Conservation (phyloP, 2,113 vertebrate genomes). For the Pomatorhinus ruficollis region DNA sequence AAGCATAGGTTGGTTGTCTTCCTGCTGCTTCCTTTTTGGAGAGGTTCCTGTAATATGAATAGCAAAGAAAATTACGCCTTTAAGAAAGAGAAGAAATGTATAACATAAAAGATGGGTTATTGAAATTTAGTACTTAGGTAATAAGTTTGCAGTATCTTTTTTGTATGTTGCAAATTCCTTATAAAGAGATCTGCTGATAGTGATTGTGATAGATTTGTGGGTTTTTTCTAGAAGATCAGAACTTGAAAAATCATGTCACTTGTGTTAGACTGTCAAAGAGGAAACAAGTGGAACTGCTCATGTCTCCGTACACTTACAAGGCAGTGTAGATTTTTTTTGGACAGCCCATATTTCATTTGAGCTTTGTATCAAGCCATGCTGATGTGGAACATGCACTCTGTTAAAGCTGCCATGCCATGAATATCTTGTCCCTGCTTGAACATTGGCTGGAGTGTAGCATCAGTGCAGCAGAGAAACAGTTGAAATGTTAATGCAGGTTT, state of each 20-base stretch:
- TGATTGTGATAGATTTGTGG: neutral
- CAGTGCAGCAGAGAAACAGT: neutral
- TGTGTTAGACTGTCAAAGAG: neutral
- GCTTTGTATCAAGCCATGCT: neutral
- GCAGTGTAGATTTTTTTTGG: neutral
- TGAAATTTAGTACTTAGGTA: neutral
- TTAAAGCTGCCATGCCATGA: neutral
- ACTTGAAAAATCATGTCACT: neutral
- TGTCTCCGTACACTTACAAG: neutral
- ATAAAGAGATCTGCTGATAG: neutral
- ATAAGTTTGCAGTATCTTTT: neutral
- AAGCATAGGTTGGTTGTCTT: neutral
- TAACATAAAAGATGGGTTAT: neutral
- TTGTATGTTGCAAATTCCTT: rapidly evolving
- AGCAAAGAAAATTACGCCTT: neutral
- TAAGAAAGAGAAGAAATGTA: neutral
- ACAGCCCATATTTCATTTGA: neutral
- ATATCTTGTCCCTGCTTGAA: neutral
- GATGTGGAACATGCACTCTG: neutral
- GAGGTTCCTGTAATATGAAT: neutral
- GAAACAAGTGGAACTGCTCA: neutral
- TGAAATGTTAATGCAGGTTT: neutral
- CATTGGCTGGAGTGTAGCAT: neutral
- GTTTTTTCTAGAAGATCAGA: neutral
- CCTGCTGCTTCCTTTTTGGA: neutral